Percentiles rank a stretch among this genome's conserved stretches.
These are phyloP conservation scores for Acomys russatus DNA, from an alignment of 2,797 vertebrate genomes.

Conservation along the genomic window DNA sequence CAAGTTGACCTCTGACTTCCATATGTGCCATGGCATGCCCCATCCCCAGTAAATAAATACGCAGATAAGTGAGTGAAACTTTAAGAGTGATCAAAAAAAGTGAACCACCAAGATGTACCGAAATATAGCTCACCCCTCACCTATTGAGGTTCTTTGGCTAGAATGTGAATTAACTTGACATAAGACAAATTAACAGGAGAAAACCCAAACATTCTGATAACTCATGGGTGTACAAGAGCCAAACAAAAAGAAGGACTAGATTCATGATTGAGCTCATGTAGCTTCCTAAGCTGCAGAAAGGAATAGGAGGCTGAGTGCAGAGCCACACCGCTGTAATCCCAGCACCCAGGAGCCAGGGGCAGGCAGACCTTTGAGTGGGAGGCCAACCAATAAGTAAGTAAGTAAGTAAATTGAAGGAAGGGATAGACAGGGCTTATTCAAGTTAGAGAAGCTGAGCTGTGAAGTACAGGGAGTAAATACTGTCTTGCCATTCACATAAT, in stretches of 20 bases:
- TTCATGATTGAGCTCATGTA: neutral
- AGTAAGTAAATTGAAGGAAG: neutral
- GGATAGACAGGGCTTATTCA: neutral
- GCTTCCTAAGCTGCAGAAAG: neutral
- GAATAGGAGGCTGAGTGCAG: neutral
- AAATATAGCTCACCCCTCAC: neutral
- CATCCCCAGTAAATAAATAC: neutral
- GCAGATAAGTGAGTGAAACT: neutral
- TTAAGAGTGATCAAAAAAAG: neutral
- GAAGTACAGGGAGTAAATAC: neutral
- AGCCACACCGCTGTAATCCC: neutral
- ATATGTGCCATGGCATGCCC: neutral
- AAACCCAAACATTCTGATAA: neutral
- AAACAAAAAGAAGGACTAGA: neutral
- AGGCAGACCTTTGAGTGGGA: neutral
- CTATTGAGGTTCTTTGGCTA: neutral
- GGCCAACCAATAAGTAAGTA: neutral
- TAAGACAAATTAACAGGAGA: slow-evolving; percentile 1
- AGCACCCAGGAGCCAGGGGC: neutral
- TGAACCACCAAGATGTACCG: neutral
- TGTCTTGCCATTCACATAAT: neutral
- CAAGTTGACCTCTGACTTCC: neutral
- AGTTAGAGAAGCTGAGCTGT: neutral
- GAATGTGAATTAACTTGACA: slow-evolving; percentile 32
- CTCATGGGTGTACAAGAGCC: neutral